Evolutionary conservation across 2,888 invertebrate species (phyloP).

Genomic region (Drosophila pseudotakahashii): DNA sequence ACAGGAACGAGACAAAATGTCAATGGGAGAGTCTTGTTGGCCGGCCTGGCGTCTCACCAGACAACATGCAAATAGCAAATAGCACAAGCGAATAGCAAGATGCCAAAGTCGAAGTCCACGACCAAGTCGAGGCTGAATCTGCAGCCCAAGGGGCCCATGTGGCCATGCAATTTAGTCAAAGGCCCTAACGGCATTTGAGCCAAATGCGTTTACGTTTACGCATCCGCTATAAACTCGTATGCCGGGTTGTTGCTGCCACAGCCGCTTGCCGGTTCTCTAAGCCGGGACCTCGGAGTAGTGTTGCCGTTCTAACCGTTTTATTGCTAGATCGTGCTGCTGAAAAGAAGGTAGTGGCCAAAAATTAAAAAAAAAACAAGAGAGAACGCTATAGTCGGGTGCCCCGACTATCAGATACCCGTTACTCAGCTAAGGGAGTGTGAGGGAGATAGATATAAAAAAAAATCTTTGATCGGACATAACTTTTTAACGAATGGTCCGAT

Average conservation of each 20-base stretch:
- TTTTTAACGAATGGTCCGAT: too few species aligned
- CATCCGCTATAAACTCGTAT: constrained; percentile 83
- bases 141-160: constrained; percentile 67
- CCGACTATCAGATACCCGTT: too few species aligned
- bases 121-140: constrained; percentile 25
- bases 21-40: constrained; percentile 40
- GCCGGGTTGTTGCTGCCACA: constrained; percentile 57
- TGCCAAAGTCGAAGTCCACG: constrained; percentile 35
- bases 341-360: neutral
- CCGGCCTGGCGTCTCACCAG: constrained; percentile 39
- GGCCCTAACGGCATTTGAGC: constrained; percentile 83
- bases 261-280: constrained; percentile 28
- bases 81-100: constrained; percentile 44
- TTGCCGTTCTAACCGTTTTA: neutral
- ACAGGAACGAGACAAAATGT: constrained; percentile 37
- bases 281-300: constrained; percentile 23
- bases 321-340: neutral
- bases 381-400: too few species aligned
- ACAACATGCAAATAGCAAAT: constrained; percentile 41
- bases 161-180: constrained; percentile 81
- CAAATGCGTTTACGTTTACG: constrained; percentile 84
- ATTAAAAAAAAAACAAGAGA: too few species aligned
- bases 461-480: too few species aligned
- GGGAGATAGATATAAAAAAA: too few species aligned
- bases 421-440: too few species aligned